These are phyloP conservation scores for Silurus lanzhouensis DNA, from an alignment of 2,797 vertebrate genomes.

Conservation along the genomic window DNA sequence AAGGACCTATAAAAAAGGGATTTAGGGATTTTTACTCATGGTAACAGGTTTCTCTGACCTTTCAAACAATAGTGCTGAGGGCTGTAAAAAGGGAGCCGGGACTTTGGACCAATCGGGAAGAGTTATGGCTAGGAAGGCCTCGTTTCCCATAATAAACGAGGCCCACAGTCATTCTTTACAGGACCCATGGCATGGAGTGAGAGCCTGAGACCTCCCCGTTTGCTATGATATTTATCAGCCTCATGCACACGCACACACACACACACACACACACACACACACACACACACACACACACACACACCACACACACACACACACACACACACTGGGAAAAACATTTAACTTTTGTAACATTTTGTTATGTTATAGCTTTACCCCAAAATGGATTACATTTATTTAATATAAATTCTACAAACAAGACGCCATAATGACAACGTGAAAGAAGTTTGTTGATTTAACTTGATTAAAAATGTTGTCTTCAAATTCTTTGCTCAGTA, in stretches of 20 bases:
- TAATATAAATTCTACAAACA: too few species aligned
- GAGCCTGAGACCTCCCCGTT: constrained; percentile 37
- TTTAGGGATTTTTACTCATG: constrained; percentile 57
- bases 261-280: too few species aligned
- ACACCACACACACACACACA: too few species aligned
- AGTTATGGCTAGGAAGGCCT: constrained; percentile 62
- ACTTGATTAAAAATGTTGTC: too few species aligned
- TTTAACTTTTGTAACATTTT: too few species aligned
- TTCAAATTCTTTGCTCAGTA: too few species aligned
- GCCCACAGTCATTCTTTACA: constrained; percentile 46
- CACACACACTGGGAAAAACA: too few species aligned
- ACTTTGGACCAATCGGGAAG: constrained; percentile 55
- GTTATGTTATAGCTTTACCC: too few species aligned
- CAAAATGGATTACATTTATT: too few species aligned
- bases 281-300: too few species aligned
- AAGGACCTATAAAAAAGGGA: constrained; percentile 56
- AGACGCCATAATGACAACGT: too few species aligned
- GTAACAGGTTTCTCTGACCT: constrained; percentile 60
- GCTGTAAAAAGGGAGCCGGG: constrained; percentile 52
- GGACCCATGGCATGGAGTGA: constrained; percentile 28
- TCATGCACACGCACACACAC: constrained; percentile 25
- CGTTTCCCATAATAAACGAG: constrained; percentile 63
- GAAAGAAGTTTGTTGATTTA: too few species aligned
- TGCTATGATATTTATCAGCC: constrained; percentile 36
- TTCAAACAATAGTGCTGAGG: constrained; percentile 59